A percentile compares a stretch with the other conserved stretches of the same genome.
Evolutionary conservation across 2,888 invertebrate species (phyloP).

Genomic region (Mimas tiliae): DNA sequence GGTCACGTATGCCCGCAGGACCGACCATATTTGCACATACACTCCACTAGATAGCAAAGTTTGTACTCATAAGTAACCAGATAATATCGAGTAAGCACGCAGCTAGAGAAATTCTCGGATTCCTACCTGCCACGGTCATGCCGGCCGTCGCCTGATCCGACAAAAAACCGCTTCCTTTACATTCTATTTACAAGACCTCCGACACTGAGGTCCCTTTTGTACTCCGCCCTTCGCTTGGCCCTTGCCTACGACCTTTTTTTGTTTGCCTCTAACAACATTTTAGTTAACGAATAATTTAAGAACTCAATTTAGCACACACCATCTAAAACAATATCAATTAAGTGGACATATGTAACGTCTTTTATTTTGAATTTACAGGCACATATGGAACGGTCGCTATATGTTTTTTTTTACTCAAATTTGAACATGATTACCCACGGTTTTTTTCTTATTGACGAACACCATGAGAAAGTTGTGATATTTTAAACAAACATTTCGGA

Average conservation of each 20-base stretch:
- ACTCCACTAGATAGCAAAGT: constrained; percentile 72
- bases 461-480: not conserved
- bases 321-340: constrained; percentile 23
- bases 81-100: constrained; percentile 59
- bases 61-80: constrained; percentile 67
- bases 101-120: constrained; percentile 52
- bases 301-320: constrained; percentile 23
- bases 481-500: not conserved
- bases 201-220: constrained; percentile 74
- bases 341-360: not conserved
- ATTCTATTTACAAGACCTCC: constrained; percentile 81
- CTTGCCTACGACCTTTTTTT: constrained; percentile 73
- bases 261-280: constrained; percentile 60
- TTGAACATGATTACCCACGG: not conserved
- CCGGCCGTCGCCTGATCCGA: constrained; percentile 39
- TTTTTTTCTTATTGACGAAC: not conserved
- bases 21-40: constrained; percentile 77
- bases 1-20: constrained; percentile 67
- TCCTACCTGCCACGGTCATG: constrained; percentile 69
- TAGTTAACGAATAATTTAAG: constrained; percentile 29
- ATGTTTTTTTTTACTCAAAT: too few species aligned
- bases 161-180: constrained; percentile 78
- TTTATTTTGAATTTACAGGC: too few species aligned
- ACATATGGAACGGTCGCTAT: not conserved
- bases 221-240: constrained; percentile 52